Base-by-base conservation (phyloP, 2,113 vertebrate species). In the Eulemur macaco region DNA sequence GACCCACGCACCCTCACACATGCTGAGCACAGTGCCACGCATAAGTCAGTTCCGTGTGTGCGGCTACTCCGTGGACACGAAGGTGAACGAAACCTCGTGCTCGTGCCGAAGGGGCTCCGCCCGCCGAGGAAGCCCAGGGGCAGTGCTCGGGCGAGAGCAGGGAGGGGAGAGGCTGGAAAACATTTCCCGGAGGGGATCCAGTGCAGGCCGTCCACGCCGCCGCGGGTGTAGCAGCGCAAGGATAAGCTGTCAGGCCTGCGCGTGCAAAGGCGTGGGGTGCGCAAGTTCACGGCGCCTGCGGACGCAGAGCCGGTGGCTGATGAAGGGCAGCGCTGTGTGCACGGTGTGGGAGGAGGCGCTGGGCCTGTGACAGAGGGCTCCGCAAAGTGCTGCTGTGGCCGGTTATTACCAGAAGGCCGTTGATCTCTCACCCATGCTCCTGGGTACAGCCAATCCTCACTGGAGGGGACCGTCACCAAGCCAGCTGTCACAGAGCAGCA, bases 1-100 rank as follows among this genome's bases (percentile, higher is more conserved):
- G 31, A 3, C 13, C 10, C 0, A 0, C 2, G 31, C 6, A 2
- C 8, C 31, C 11, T 9, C 21, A 1, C 52, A 3, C 1, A 0
- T 6, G 8, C 25, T 15, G 7, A 47, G n/a, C 2, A 1, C 31
- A 3, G 45, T 29, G 54, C 18, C 56, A 0, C 8, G 31, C 14
- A 1, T 15, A 27, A 73, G 34, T 6, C 94, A 17, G 17, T 6
- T 11, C 20, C 12, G 4, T 47, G 21, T 4, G 0, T 8, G 17
- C 21, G 50, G 27, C 69, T 50, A 4, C 85, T 42, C 27, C 58
- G 6, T 21, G 15, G 21, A 11, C 2, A 37, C 1, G 4, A 52
- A 60, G 23, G 37, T 21, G 21, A 73, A 5, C 1, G 18, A 39
- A n/a, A 11, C 63, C 63, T 47, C 2, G 0, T 9, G 60, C 20